Conservation (phyloP, 2,888 invertebrate genomes). For the Campopleginae sp. region DNA sequence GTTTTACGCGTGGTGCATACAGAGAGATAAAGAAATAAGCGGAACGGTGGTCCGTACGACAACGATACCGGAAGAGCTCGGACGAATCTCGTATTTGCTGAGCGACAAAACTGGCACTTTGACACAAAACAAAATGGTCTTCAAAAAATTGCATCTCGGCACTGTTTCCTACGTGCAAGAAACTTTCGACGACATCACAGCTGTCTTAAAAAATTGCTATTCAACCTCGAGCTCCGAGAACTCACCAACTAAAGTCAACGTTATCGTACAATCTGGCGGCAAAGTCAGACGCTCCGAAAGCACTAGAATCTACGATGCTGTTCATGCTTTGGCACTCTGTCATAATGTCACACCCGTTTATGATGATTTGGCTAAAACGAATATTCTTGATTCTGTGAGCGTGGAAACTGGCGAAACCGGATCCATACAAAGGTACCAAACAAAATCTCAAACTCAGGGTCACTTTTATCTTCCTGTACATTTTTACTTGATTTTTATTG, state of each 20-base stretch:
- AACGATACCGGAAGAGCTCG: conserved; percentile 99
- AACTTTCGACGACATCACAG: conserved; percentile 91
- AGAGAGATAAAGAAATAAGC: conserved; percentile 95
- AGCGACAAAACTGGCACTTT: conserved; percentile 99
- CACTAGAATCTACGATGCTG: conserved; percentile 93
- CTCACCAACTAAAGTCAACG: conserved; percentile 73
- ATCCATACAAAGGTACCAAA: conserved; percentile 80
- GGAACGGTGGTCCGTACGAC: conserved; percentile 98
- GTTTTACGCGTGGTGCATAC: conserved; percentile 98
- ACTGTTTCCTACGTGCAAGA: conserved; percentile 95
- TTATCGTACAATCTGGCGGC: conserved; percentile 71
- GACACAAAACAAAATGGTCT: conserved; percentile 99
- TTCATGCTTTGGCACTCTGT: conserved; percentile 97
- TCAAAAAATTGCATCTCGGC: conserved; percentile 97
- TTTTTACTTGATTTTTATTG: not conserved
- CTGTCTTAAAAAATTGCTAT: conserved; percentile 77
- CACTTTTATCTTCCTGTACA: not conserved
- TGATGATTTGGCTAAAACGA: conserved; percentile 85
- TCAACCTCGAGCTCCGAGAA: conserved; percentile 70
- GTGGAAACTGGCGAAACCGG: conserved; percentile 80
- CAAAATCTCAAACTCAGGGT: not conserved
- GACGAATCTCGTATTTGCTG: conserved; percentile 97
- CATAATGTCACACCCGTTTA: conserved; percentile 99
- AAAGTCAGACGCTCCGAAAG: conserved; percentile 89
- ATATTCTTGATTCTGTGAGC: conserved; percentile 78